Evolutionary conservation across 2,888 invertebrate species (phyloP).

Genomic region (Eristalis pertinax): DNA sequence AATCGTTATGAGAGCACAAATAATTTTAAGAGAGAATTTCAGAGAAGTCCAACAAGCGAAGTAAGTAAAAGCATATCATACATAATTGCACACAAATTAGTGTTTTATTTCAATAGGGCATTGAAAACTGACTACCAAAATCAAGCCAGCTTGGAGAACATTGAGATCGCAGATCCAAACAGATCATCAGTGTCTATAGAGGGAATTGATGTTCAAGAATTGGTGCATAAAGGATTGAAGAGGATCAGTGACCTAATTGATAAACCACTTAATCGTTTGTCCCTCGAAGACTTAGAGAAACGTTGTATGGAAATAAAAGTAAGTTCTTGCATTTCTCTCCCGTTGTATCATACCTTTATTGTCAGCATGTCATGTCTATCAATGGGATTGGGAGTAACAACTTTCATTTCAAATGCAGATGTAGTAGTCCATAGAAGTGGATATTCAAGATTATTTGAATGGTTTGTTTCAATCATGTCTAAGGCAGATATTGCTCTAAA

Average conservation of each 20-base stretch:
- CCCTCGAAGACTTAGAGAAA: conserved; percentile 78
- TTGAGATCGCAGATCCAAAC: not conserved
- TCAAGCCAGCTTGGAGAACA: conserved; percentile 8
- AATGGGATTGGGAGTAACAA: too few species aligned
- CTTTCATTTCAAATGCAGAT: too few species aligned
- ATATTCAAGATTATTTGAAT: too few species aligned
- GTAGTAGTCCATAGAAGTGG: too few species aligned
- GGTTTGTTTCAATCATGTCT: too few species aligned
- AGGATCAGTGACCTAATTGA: conserved; percentile 80
- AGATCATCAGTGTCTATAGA: conserved; percentile 71
- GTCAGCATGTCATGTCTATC: too few species aligned
- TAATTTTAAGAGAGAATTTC: conserved; percentile 80
- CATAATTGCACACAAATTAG: not conserved
- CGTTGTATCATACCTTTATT: not conserved
- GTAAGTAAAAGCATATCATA: conserved; percentile 72
- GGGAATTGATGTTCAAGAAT: conserved; percentile 78
- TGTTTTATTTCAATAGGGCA: conserved; percentile 23
- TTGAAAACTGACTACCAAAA: conserved; percentile 8
- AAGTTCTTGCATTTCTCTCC: conserved; percentile 73
- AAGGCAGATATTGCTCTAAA: too few species aligned
- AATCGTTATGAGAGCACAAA: conserved; percentile 80
- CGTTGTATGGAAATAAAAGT: conserved; percentile 80
- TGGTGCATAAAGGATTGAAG: conserved; percentile 79
- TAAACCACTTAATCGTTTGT: conserved; percentile 78
- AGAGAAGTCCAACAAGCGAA: conserved; percentile 80